Evolutionary conservation across 1,140 invertebrate species (phyloP), one percentile per base, ranked within the genome.

Genomic region (Spodoptera litura): DNA sequence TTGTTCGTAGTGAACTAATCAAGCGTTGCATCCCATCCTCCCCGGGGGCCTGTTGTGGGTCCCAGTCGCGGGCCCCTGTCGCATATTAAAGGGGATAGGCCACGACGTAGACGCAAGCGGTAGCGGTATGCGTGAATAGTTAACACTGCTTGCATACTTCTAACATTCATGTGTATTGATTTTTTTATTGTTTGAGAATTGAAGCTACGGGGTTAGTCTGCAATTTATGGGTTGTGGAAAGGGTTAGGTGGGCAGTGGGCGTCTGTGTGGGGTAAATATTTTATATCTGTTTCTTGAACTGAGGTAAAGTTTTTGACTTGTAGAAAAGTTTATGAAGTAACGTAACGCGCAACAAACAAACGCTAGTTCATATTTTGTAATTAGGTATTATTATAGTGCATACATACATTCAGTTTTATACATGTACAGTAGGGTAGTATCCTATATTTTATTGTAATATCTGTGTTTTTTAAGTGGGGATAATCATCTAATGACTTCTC

Each of bases 21-120:
- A 82, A 71, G 31, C 49, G 68, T 35, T 64, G 78, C 78, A 79
- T 79, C 66, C 80, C 12, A 62, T 52, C 61, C 71, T 81, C 77
- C 77, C 72, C 11, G 58, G 77, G 38, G 80, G 70, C 56, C 80
- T 62, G 61, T 71, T 79, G 79, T 80, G 44, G 25, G 27, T 2
- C 68, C 38, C 38, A 6, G 38, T 44, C 15, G 44, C 8, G 5
- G 71, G 38, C 55, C 56, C 15, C 44, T 55, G 73, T 52, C 58
- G 73, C 73, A 75, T 75, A 64, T 53, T 75, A 75, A 75, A 27
- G 38, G 73, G 61, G 11, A 52, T 12, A 64, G 49, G 49, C 49
- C 15, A 4, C 12, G 58, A 59, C 15, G 5, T 35, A 35, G 12
- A 51, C 11, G 49, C 4, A 3, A 11, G 71, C 71, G 71, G 71